Conservation (phyloP, 2,888 invertebrate genomes). For the Trissolcus japonicus region DNA sequence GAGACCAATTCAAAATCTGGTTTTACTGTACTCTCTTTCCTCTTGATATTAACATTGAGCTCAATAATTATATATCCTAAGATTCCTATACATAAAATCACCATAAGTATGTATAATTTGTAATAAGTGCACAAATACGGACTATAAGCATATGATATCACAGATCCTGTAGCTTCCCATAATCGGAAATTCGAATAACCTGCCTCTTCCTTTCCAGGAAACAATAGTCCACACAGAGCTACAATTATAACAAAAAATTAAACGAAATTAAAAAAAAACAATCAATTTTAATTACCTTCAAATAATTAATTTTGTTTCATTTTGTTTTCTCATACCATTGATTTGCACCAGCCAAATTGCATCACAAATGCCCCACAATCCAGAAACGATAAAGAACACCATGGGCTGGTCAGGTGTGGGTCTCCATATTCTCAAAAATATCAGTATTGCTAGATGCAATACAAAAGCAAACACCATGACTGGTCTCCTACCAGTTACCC, state of each 20-base stretch:
- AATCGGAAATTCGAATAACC: constrained; percentile 94
- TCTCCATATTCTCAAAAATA: constrained; percentile 84
- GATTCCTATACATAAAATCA: constrained; percentile 84
- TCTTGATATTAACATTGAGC: constrained; percentile 61
- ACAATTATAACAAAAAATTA: constrained; percentile 39
- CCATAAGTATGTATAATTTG: constrained; percentile 84
- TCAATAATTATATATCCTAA: constrained; percentile 85
- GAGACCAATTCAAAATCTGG: constrained; percentile 71
- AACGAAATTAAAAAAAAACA: too few relatives aligned
- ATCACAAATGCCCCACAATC: constrained; percentile 92
- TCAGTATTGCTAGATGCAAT: constrained; percentile 83
- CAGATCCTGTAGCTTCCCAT: constrained; percentile 94
- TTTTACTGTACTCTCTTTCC: constrained; percentile 58
- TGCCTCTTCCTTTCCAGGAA: constrained; percentile 90
- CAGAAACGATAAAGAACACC: constrained; percentile 87
- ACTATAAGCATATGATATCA: constrained; percentile 88
- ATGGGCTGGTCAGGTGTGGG: constrained; percentile 83
- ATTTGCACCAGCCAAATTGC: constrained; percentile 95
- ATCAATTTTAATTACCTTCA: too few relatives aligned
- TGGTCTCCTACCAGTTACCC: constrained; percentile 86
- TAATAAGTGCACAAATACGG: constrained; percentile 85
- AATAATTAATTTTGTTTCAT: too few relatives aligned
- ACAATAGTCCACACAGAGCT: constrained; percentile 91
- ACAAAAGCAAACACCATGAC: constrained; percentile 86
- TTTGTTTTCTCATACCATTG: constrained; percentile 82